These are phyloP conservation scores for Psix sp. DNA, from an alignment of 1,140 invertebrate species.

Conservation along the genomic window DNA sequence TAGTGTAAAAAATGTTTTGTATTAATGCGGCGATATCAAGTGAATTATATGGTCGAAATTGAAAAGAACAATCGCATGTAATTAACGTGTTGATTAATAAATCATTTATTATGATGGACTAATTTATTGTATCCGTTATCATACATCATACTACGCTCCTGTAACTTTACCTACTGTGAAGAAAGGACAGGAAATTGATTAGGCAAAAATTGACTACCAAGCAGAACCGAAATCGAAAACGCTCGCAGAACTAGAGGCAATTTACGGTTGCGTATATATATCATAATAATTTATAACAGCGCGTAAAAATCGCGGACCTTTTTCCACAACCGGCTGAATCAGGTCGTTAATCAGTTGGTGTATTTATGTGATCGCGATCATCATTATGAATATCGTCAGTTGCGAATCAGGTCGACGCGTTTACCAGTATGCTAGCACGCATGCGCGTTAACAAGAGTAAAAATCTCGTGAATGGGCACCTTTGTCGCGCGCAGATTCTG, in stretches of 20 bases:
- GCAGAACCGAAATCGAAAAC: conserved; percentile 2
- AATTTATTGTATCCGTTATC: too few relatives aligned
- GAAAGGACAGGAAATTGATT: too few relatives aligned
- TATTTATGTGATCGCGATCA: conserved; percentile 41
- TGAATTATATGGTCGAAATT: too few relatives aligned
- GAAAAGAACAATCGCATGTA: too few relatives aligned
- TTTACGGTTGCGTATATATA: conserved; percentile 30
- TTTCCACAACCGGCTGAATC: conserved; percentile 11
- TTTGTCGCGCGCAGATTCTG: conserved; percentile 47
- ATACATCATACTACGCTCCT: too few relatives aligned
- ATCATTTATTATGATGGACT: too few relatives aligned
- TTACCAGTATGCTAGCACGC: too few relatives aligned
- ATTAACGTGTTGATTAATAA: too few relatives aligned
- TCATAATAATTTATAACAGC: conserved; percentile 30
- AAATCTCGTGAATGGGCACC: conserved; percentile 41
- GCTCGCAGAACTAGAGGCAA: neutral
- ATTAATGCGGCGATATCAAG: too few relatives aligned
- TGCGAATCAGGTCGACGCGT: conserved; percentile 24
- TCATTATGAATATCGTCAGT: conserved; percentile 49
- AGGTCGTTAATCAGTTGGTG: conserved; percentile 26
- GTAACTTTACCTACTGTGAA: too few relatives aligned
- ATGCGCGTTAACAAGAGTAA: conserved; percentile 40
- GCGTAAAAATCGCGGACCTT: conserved; percentile 21
- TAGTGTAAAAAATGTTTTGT: too few relatives aligned
- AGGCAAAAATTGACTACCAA: too few relatives aligned